Conservation (phyloP, 1,140 invertebrate genomes). For the Caerostris extrusa region DNA sequence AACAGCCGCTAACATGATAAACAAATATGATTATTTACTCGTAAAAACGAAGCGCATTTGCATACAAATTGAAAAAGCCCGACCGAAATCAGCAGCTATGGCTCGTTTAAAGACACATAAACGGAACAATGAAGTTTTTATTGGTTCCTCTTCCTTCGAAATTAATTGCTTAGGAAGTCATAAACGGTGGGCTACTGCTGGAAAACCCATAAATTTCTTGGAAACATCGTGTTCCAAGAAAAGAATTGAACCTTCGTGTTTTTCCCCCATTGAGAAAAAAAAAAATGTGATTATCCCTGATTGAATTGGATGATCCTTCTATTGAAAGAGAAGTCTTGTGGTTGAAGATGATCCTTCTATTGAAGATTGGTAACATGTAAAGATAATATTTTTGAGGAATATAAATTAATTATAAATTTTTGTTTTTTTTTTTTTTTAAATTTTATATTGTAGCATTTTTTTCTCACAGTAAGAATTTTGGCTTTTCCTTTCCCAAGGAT, state of each 20-base stretch:
- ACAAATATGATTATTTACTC: background rate
- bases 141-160: background rate
- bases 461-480: too few relatives aligned
- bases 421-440: too few relatives aligned
- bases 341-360: too few relatives aligned
- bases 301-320: background rate
- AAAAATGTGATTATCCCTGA: background rate
- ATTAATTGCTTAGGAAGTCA: conserved; percentile 12
- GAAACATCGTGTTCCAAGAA: too few relatives aligned
- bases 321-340: background rate
- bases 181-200: background rate
- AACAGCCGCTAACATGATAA: too few relatives aligned
- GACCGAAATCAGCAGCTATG: background rate
- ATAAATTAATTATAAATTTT: too few relatives aligned
- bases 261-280: background rate
- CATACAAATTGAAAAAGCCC: conserved; percentile 19
- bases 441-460: too few relatives aligned
- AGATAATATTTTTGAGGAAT: too few relatives aligned
- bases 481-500: too few relatives aligned
- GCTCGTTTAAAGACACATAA: conserved; percentile 21
- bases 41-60: background rate
- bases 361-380: too few relatives aligned
- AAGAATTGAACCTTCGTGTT: background rate
- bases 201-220: too few relatives aligned
- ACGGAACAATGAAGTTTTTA: conserved; percentile 16